Evolutionary conservation across 1,140 invertebrate genomes (phyloP).

Genomic region (Cataglyphis hispanica): DNA sequence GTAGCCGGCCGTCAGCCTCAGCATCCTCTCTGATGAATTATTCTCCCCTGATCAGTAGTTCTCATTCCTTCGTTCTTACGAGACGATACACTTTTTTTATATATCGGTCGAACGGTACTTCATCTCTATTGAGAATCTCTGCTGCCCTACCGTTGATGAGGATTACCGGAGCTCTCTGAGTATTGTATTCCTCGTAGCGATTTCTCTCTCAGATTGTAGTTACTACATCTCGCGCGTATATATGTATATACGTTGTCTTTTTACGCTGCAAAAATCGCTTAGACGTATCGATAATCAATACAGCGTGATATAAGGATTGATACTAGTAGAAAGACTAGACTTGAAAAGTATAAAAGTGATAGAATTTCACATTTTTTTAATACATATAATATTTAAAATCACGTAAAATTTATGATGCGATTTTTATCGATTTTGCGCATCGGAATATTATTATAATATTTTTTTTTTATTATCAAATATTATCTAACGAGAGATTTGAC

Average conservation of each 20-base stretch:
- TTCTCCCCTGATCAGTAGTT: conserved; percentile 82
- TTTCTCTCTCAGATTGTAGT: conserved; percentile 57
- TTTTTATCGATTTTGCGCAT: not conserved
- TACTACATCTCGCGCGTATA: conserved; percentile 1
- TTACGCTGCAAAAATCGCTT: conserved; percentile 23
- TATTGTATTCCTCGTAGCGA: conserved; percentile 59
- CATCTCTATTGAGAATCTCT: conserved; percentile 48
- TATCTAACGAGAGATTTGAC: not conserved
- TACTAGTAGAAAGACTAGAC: conserved; percentile 14
- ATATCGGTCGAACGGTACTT: conserved; percentile 12
- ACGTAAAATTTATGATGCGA: not conserved
- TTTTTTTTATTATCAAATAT: not conserved
- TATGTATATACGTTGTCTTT: conserved; percentile 11
- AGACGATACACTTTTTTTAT: conserved; percentile 18
- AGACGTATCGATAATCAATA: conserved; percentile 48
- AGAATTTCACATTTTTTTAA: not conserved
- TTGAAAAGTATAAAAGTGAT: not conserved
- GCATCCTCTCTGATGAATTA: conserved; percentile 85
- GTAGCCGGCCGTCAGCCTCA: conserved; percentile 75
- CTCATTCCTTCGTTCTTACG: conserved; percentile 71
- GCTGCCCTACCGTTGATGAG: conserved; percentile 47
- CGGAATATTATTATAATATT: not conserved
- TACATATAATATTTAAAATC: not conserved
- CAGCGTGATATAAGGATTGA: conserved; percentile 29
- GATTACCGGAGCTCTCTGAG: conserved; percentile 55